These are phyloP conservation scores for Cladorhizidae sp. DNA, from an alignment of 37 sponge, comb jelly and placozoan genomes.

Conservation along the genomic window DNA sequence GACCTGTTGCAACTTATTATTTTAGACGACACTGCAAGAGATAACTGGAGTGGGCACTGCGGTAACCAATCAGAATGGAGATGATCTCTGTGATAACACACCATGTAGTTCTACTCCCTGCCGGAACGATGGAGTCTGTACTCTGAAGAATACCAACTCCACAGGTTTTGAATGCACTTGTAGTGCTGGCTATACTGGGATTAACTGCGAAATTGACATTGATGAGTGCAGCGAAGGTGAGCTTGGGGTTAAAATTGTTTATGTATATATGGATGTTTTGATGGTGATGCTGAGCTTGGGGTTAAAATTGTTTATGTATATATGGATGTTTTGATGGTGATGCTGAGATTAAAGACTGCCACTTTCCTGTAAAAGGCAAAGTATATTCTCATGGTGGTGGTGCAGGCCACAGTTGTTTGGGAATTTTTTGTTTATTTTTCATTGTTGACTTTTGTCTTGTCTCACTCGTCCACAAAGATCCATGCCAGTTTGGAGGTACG, in stretches of 20 bases:
- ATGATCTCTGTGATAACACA: conserved; percentile 40
- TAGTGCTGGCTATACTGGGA: conserved; percentile 42
- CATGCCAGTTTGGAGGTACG: conserved; percentile 53
- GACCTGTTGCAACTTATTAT: not conserved
- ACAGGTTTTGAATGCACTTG: conserved; percentile 49
- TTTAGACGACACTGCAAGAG: conserved; percentile 22
- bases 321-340: too few relatives aligned
- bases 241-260: conserved; percentile 16
- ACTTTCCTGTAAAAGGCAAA: not conserved
- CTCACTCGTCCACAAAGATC: conserved; percentile 17
- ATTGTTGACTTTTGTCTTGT: not conserved
- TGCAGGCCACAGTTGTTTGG: too few relatives aligned
- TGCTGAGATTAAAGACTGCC: not conserved
- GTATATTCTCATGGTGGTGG: too few relatives aligned
- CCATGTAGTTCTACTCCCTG: conserved; percentile 76
- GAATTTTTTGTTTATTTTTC: not conserved
- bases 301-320: too few relatives aligned
- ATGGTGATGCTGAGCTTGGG: not conserved
- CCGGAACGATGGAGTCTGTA: conserved; percentile 52
- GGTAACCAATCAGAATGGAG: conserved; percentile 9
- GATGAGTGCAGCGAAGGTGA: conserved; percentile 50
- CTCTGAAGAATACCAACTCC: not conserved
- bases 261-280: too few relatives aligned
- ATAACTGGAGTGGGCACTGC: conserved; percentile 42
- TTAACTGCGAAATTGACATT: conserved; percentile 43